Percentiles rank a stretch among this genome's conserved stretches.
phyloP scores from a whole-genome alignment of 2,113 vertebrate genomes.

The Vombatus ursinus region DNA sequence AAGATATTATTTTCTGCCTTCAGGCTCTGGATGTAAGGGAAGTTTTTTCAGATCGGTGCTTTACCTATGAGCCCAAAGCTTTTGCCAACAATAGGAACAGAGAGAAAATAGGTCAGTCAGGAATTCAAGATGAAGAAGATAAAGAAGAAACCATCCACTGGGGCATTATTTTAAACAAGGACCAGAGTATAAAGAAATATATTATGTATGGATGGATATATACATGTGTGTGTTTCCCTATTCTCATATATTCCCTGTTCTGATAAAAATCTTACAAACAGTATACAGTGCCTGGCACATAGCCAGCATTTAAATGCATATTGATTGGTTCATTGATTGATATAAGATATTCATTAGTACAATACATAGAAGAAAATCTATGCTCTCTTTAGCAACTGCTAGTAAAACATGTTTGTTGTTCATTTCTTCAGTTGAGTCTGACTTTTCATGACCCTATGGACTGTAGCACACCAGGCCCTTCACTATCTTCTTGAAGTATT shows the following conservation, averaged over 20 bases:
- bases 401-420: background rate
- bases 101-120: background rate
- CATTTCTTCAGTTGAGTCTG: background rate
- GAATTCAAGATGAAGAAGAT: background rate
- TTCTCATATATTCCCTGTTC: background rate
- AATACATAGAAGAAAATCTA: background rate
- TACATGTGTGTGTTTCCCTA: background rate
- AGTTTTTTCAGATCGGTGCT: background rate
- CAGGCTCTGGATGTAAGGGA: background rate
- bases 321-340: background rate
- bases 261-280: background rate
- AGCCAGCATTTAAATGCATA: background rate
- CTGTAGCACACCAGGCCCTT: too few relatives aligned
- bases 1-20: background rate
- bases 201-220: background rate
- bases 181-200: background rate
- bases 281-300: background rate
- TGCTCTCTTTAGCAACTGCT: background rate
- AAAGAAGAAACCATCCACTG: background rate
- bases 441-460: background rate
- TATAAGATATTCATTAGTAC: background rate
- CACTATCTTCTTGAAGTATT: background rate
- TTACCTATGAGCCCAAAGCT: background rate
- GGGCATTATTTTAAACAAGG: background rate
- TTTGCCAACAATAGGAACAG: background rate